Percentiles rank a stretch among this genome's conserved stretches.
Conservation (phyloP, 1,140 invertebrate species). For the Megalonaias nervosa region DNA sequence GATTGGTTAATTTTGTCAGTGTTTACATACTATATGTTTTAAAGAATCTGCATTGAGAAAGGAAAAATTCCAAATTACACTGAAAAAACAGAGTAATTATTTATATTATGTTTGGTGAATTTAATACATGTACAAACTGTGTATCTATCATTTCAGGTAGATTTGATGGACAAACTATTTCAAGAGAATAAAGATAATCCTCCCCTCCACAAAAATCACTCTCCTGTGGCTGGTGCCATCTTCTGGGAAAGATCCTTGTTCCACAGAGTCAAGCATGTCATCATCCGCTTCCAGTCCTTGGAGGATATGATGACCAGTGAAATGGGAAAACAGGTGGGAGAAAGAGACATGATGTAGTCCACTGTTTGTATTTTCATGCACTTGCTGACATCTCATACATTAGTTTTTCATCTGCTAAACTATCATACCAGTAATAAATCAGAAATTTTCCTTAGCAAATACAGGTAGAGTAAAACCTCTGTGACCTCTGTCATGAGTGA, state of each 20-base stretch:
- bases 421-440: too few relatives aligned
- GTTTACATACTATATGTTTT: too few relatives aligned
- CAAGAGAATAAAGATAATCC: conserved; percentile 80
- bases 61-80: too few relatives aligned
- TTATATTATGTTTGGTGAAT: conserved; percentile 4
- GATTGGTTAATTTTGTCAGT: too few relatives aligned
- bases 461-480: neutral
- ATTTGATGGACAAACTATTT: conserved; percentile 70
- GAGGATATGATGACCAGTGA: conserved; percentile 83
- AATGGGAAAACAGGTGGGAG: conserved; percentile 76
- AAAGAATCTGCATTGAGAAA: too few relatives aligned
- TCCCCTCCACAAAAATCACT: conserved; percentile 83
- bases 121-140: neutral
- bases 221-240: conserved; percentile 84
- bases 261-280: conserved; percentile 82
- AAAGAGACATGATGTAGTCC: neutral
- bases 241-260: conserved; percentile 87
- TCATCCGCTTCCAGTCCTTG: conserved; percentile 83
- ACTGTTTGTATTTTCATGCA: conserved; percentile 13
- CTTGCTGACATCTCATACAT: conserved; percentile 69
- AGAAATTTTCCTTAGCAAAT: neutral
- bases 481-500: neutral
- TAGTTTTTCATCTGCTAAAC: too few relatives aligned
- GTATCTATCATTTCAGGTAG: conserved; percentile 49
- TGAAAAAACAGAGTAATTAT: neutral